Conservation (phyloP, 2,888 invertebrate species). For the Zeuzera pyrina region DNA sequence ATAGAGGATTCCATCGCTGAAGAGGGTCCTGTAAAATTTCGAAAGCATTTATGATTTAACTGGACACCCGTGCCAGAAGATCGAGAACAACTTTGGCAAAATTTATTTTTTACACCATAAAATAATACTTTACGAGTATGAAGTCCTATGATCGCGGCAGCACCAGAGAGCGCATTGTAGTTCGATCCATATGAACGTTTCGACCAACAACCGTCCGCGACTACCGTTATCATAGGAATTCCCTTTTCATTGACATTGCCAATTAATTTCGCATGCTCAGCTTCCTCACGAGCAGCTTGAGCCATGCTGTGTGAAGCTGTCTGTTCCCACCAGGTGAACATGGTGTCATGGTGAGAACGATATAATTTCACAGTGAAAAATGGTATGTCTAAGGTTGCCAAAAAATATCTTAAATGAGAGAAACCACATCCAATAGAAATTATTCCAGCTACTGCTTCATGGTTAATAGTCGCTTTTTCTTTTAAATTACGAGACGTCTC, state of each 20-base stretch:
- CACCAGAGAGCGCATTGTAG: slow-evolving; percentile 9
- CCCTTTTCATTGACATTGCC: slow-evolving; percentile 8
- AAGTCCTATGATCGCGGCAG: slow-evolving; percentile 8
- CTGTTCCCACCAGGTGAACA: too few relatives aligned
- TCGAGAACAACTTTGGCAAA: slow-evolving; percentile 9
- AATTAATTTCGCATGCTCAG: too few relatives aligned
- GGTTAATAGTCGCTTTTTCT: too few relatives aligned
- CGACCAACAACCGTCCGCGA: slow-evolving; percentile 6
- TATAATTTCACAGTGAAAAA: too few relatives aligned
- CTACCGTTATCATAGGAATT: slow-evolving; percentile 6
- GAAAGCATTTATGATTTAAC: slow-evolving; percentile 3
- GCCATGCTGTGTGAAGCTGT: too few relatives aligned
- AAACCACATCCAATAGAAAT: too few relatives aligned
- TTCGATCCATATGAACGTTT: slow-evolving; percentile 7
- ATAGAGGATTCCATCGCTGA: slow-evolving; percentile 7
- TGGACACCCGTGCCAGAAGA: slow-evolving; percentile 3
- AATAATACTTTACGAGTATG: slow-evolving; percentile 7
- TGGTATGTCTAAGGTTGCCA: too few relatives aligned
- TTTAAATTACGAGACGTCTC: too few relatives aligned
- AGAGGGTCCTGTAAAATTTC: slow-evolving; percentile 6
- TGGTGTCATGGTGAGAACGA: too few relatives aligned
- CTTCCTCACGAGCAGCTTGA: too few relatives aligned
- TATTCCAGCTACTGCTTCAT: too few relatives aligned
- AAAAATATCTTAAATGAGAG: too few relatives aligned
- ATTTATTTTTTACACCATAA: slow-evolving; percentile 9